These are phyloP conservation scores for Stichodactyla helianthus DNA, from an alignment of 64 coral and sea anemone species.

Conservation along the genomic window DNA sequence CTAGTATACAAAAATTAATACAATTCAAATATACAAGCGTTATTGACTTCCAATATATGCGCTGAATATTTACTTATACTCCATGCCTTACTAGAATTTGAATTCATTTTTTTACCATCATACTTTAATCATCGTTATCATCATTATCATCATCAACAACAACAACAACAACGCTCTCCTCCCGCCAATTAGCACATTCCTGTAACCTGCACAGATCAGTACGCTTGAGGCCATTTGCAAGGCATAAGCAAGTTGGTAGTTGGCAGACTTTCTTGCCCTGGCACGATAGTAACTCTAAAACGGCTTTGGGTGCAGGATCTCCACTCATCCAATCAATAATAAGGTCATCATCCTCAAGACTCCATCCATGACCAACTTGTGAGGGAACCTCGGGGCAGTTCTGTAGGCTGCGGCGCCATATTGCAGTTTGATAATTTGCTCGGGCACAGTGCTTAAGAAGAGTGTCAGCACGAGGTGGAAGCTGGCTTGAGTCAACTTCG, in stretches of 20 bases:
- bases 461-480: constrained; percentile 21
- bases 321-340: constrained; percentile 51
- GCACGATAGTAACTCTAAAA: constrained; percentile 30
- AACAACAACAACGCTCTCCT: constrained; percentile 13
- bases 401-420: constrained; percentile 42
- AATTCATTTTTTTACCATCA: background rate
- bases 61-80: no score
- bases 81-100: no score
- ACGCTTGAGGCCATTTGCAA: constrained; percentile 45
- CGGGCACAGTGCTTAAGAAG: constrained; percentile 14
- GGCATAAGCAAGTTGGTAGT: constrained; percentile 40
- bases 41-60: no score
- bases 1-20: no score
- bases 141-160: constrained; percentile 7
- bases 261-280: constrained; percentile 23
- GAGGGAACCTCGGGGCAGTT: constrained; percentile 44
- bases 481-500: constrained; percentile 22
- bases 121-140: constrained; percentile 1
- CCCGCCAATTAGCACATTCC: constrained; percentile 28
- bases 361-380: constrained; percentile 47
- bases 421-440: constrained; percentile 3
- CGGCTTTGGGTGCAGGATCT: constrained; percentile 32
- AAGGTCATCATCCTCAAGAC: constrained; percentile 22
- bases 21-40: no score
- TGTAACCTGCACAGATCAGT: constrained; percentile 44